Evolutionary conservation across 2,888 invertebrate genomes (phyloP).

Genomic region (Lamproptera curius): DNA sequence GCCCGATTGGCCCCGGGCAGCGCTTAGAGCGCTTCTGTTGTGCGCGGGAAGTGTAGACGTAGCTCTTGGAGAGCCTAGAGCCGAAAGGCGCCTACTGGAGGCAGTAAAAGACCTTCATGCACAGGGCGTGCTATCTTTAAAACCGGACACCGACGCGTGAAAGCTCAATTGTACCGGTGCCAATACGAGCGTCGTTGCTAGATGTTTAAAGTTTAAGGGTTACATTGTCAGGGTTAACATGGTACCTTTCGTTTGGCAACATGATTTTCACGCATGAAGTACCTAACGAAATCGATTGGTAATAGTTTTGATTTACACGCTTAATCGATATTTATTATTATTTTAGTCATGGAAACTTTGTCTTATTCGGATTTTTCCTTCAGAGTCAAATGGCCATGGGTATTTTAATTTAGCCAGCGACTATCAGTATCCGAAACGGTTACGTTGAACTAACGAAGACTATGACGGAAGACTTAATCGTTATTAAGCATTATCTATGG

Average conservation of each 20-base stretch:
- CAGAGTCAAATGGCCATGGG: slow-evolving; percentile 3
- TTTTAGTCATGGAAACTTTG: not conserved
- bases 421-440: not conserved
- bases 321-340: not conserved
- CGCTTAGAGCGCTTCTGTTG: slow-evolving; percentile 84
- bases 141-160: slow-evolving; percentile 62
- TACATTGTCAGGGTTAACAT: slow-evolving; percentile 14
- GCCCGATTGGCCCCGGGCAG: slow-evolving; percentile 82
- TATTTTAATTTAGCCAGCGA: slow-evolving; percentile 5
- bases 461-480: too few species aligned
- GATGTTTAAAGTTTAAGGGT: slow-evolving; percentile 6
- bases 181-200: slow-evolving; percentile 38
- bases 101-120: slow-evolving; percentile 85
- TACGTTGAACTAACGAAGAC: too few species aligned
- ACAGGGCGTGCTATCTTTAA: slow-evolving; percentile 81
- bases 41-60: slow-evolving; percentile 91
- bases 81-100: slow-evolving; percentile 86
- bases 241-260: slow-evolving; percentile 7
- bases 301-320: slow-evolving; percentile 5
- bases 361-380: not conserved
- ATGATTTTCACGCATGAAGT: slow-evolving; percentile 3
- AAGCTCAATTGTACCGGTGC: slow-evolving; percentile 38
- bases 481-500: too few species aligned
- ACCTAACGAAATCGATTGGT: not conserved
- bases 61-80: slow-evolving; percentile 85